A percentile compares a stretch with the other conserved stretches of the same genome.
Conservation (phyloP, 2,797 vertebrate species). For the Apogon hyalosoma region DNA sequence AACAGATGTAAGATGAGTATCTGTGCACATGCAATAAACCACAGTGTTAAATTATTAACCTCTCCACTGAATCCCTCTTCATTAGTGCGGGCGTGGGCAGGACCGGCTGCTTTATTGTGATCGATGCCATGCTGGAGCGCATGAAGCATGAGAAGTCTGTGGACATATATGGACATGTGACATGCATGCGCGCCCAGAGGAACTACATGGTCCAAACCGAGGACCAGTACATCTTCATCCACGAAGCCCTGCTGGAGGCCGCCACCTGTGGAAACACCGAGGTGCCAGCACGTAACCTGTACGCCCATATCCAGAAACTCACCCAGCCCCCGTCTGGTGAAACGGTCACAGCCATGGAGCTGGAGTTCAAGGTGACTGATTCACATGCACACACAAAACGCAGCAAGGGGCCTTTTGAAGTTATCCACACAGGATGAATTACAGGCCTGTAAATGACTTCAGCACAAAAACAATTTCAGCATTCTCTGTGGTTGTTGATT, state of each 20-base stretch:
- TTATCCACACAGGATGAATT: no score
- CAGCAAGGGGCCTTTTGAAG: background rate
- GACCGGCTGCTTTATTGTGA: constrained; percentile 95
- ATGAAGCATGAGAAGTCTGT: constrained; percentile 97
- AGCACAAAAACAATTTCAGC: background rate
- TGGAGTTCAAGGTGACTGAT: constrained; percentile 93
- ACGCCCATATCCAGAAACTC: constrained; percentile 97
- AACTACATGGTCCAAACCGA: constrained; percentile 99
- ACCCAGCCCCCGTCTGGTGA: constrained; percentile 92
- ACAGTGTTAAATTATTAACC: background rate
- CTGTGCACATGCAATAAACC: background rate
- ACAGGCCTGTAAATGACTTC: no score
- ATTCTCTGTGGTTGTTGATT: constrained; percentile 6
- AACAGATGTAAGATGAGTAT: constrained; percentile 2
- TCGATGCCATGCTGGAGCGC: constrained; percentile 95
- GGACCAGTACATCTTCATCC: constrained; percentile 98
- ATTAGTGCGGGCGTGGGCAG: constrained; percentile 93
- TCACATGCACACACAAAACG: background rate
- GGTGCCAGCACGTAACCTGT: constrained; percentile 94
- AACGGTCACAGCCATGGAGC: constrained; percentile 94
- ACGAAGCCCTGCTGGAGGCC: constrained; percentile 94
- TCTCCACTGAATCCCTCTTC: constrained; percentile 6
- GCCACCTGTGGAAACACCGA: constrained; percentile 92
- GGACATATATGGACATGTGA: constrained; percentile 96
- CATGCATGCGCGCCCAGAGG: constrained; percentile 94